These are phyloP conservation scores for Hypena proboscidalis DNA, from an alignment of 2,888 invertebrate genomes.

Conservation along the genomic window DNA sequence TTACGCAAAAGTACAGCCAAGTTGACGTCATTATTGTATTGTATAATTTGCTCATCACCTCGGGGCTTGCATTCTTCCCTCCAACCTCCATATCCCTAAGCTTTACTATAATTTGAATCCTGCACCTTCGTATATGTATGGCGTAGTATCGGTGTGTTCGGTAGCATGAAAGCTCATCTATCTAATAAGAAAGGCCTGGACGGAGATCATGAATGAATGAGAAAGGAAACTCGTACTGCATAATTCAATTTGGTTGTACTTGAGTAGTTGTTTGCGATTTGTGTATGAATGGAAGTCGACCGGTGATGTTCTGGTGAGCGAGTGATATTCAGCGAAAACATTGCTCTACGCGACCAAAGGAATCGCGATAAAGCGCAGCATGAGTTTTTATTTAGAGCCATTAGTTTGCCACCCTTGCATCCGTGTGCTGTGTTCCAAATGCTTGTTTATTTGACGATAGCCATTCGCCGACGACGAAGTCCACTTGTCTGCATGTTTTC, in stretches of 20 bases:
- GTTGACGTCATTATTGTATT: constrained; percentile 60
- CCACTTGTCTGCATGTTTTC: constrained; percentile 75
- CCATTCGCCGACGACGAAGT: constrained; percentile 57
- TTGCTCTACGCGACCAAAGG: constrained; percentile 53
- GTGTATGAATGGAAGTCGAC: constrained; percentile 55
- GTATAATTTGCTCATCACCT: constrained; percentile 67
- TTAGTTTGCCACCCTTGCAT: constrained; percentile 75
- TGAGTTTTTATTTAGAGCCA: constrained; percentile 67
- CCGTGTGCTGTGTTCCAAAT: constrained; percentile 74
- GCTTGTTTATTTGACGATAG: constrained; percentile 62
- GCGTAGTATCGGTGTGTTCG: constrained; percentile 46
- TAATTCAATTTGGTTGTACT: constrained; percentile 81
- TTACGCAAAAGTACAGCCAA: constrained; percentile 76
- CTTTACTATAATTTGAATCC: constrained; percentile 60
- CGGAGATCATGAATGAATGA: constrained; percentile 33
- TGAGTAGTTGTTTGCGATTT: constrained; percentile 71
- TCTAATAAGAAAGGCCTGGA: constrained; percentile 20
- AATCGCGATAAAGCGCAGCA: constrained; percentile 63
- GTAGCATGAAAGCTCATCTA: constrained; percentile 33
- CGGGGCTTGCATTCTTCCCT: constrained; percentile 70
- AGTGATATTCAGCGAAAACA: constrained; percentile 82
- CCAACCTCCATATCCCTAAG: constrained; percentile 45
- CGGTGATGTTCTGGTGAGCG: constrained; percentile 64
- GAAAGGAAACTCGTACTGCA: constrained; percentile 34
- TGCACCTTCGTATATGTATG: constrained; percentile 60